Base-by-base conservation (phyloP, 1,140 invertebrate genomes). In the Theocolax elegans region DNA sequence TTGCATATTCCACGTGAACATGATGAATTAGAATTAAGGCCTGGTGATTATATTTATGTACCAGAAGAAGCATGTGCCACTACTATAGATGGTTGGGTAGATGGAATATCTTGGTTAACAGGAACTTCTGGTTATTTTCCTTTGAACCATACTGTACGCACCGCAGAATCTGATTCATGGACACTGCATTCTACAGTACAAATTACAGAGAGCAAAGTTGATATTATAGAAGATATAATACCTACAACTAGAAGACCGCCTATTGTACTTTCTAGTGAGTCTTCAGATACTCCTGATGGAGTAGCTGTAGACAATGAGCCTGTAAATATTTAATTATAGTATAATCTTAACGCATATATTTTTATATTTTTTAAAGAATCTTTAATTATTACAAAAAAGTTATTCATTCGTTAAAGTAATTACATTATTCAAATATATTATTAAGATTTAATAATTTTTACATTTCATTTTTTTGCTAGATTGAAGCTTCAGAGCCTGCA, bases 81-180 rank as follows among this genome's bases (percentile, higher is more conserved):
- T 49, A 92, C 93, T 2, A 85, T 90, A 2, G 94, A 96, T 85
- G 93, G 93, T 38, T 97, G 95, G 95, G 92, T 93, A 1, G 90
- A 92, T 79, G 95, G 94, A 23, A 92, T 91, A 25, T 96, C 94
- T 0, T 96, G 94, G 94, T 84, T 95, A 19, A 96, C 94, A 10
- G 95, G 94, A 27, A 89, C 88, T 62, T 89, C 89, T 17, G 95
- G 95, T 0, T 91, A 90, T 77, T 86, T 96, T 73, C 95, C 95
- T 0, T 89, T 91, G 49, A 92, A 93, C 77, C 95, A 94, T 72
- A 94, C 94, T 0, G 90, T 92, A 79, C 88, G 92, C 40, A 93
- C 93, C 1, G 91, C 94, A 0, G 94, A 96, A 79, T 95, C 94
- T 2, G 94, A 95, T 85, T 92, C 94, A 1, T 97, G 95, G 95